Conservation (phyloP, 2,888 invertebrate species). For the Buathra laborator region DNA sequence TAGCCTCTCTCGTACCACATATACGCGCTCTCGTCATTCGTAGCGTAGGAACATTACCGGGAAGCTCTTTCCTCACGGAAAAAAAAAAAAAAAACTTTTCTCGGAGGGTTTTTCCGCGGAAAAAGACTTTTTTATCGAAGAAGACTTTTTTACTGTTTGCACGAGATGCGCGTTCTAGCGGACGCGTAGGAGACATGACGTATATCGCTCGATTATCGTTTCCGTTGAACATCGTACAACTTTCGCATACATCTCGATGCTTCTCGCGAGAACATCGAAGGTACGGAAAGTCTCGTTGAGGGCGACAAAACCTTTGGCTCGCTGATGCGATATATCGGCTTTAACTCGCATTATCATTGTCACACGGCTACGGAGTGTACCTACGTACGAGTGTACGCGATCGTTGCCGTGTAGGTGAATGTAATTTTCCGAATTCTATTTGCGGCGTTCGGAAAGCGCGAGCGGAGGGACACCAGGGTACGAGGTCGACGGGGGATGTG, state of each 20-base stretch:
- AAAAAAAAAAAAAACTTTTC: conserved; percentile 6
- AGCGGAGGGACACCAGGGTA: background rate
- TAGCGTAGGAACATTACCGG: background rate
- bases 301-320: background rate
- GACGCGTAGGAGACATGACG: background rate
- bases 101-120: background rate
- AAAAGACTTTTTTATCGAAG: background rate
- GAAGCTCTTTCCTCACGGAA: background rate
- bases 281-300: background rate
- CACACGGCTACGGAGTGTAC: background rate
- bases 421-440: conserved; percentile 62
- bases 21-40: background rate
- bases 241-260: too few species aligned
- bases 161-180: conserved; percentile 64
- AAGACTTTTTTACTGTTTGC: conserved; percentile 74
- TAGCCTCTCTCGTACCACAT: background rate
- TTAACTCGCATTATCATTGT: conserved; percentile 28
- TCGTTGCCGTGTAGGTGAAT: conserved; percentile 30
- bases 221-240: conserved; percentile 79
- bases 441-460: conserved; percentile 31
- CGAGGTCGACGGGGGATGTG: conserved; percentile 27
- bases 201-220: conserved; percentile 77
- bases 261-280: background rate
- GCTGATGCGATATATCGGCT: conserved; percentile 8
- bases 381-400: background rate